Evolutionary conservation across 2,888 invertebrate species (phyloP), one percentile per base, ranked within the genome.

Genomic region (Ecdyonurus torrentis): DNA sequence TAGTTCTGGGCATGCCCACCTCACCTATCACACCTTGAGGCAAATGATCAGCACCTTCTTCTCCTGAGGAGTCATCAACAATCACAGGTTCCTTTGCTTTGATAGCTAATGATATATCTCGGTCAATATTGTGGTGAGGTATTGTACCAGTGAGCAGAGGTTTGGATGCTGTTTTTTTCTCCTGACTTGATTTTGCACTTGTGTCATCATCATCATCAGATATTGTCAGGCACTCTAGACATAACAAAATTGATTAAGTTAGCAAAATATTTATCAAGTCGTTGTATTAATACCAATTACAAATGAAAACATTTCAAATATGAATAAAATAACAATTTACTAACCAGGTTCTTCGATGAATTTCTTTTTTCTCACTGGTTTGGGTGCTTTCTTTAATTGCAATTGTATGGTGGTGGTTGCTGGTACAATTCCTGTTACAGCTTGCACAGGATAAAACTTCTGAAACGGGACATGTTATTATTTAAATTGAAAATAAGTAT

Each of bases 71-170:
- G 5, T 37, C 37, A 37, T 22, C 65, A 63, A 63, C 64, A 15
- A 66, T 66, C 22, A 65, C 61, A 22, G 67, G 67, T 37, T 67
- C 67, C 60, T 67, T 67, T 15, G 65, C 62, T 25, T 59, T 65
- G 60, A 66, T 62, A 10, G 66, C 63, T 23, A 22, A 20, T 7
- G 19, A 20, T 10, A 55, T 7, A 20, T 55, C 55, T 7, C 7
- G 3, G n/a, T 55, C 55, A 20, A 20, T 55, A n/a, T 5, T 20
- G 18, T 20, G 25, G 18, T 2, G 53, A 15, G 2, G 25, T 5
- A 23, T 25, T 18, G 1, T 15, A 10, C 15, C 53, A 24, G 19
- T 1, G 37, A 22, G 2, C 19, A 50, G 18, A 15, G 62, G 58
- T 2, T n/a, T 20, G 23, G 24, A 23, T 53, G 23, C 37, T 23